Conservation (phyloP, 2,113 vertebrate species). For the Pardalotus punctatus region DNA sequence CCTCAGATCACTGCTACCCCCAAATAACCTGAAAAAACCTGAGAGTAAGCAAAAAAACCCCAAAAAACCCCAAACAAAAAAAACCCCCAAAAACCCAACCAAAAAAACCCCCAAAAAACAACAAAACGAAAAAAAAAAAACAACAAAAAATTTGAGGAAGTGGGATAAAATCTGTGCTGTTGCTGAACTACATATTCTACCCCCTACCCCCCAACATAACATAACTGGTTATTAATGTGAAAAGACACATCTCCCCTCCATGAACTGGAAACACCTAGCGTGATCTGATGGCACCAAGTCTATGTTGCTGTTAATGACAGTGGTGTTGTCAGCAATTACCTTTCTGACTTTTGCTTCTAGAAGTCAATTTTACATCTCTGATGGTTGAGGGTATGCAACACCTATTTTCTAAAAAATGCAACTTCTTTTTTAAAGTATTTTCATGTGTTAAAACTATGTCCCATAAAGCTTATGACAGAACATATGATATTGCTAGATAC, state of each 20-base stretch:
- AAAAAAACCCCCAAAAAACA: too few species aligned
- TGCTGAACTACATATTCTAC: background rate
- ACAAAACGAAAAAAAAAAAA: background rate
- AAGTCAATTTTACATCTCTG: background rate
- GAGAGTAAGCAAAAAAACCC: background rate
- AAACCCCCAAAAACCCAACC: too few species aligned
- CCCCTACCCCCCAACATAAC: rapidly evolving
- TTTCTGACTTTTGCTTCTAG: background rate
- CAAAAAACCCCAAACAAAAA: background rate
- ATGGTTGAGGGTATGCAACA: background rate
- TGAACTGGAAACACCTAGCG: background rate
- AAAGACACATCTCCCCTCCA: background rate
- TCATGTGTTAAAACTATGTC: background rate
- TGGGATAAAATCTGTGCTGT: background rate
- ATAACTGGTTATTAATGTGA: background rate
- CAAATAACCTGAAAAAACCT: background rate
- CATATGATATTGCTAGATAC: background rate
- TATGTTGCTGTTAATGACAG: background rate
- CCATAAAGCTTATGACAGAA: background rate
- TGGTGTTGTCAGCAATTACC: background rate
- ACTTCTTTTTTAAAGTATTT: background rate
- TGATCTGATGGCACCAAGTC: background rate
- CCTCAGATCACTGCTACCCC: background rate
- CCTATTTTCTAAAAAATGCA: background rate
- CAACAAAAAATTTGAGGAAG: background rate